These are phyloP conservation scores for Chitala chitala DNA, from an alignment of 2,113 vertebrate species.

Conservation along the genomic window DNA sequence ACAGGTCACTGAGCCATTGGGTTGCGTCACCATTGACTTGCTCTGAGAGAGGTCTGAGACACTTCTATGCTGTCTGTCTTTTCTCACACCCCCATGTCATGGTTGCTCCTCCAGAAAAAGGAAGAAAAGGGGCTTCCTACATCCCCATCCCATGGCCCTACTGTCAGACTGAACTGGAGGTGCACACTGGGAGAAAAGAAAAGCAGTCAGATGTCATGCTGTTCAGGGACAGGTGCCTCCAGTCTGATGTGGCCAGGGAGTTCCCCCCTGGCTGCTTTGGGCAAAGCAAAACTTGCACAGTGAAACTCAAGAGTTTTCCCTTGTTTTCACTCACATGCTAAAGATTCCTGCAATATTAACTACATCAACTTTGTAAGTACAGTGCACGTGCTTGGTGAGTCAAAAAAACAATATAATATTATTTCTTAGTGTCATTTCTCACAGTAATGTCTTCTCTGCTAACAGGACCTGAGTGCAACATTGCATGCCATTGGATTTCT, in stretches of 20 bases:
- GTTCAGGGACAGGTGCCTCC: background rate
- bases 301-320: background rate
- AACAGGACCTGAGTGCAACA: background rate
- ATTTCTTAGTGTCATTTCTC: too few species aligned
- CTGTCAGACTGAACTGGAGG: background rate
- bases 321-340: background rate
- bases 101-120: background rate
- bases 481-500: background rate
- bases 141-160: too few species aligned
- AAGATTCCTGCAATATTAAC: background rate
- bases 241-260: background rate
- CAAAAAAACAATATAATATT: too few species aligned
- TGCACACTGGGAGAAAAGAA: background rate
- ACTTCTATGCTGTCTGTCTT: too few species aligned
- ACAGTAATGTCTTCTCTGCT: background rate
- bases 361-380: too few species aligned
- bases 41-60: too few species aligned
- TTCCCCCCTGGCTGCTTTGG: background rate
- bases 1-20: too few species aligned
- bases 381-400: too few species aligned
- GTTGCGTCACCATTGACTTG: too few species aligned
- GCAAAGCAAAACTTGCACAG: background rate
- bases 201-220: background rate
- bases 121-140: background rate
- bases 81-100: background rate